phyloP scores from a whole-genome alignment of 2,113 vertebrate species.

The Gobius niger region DNA sequence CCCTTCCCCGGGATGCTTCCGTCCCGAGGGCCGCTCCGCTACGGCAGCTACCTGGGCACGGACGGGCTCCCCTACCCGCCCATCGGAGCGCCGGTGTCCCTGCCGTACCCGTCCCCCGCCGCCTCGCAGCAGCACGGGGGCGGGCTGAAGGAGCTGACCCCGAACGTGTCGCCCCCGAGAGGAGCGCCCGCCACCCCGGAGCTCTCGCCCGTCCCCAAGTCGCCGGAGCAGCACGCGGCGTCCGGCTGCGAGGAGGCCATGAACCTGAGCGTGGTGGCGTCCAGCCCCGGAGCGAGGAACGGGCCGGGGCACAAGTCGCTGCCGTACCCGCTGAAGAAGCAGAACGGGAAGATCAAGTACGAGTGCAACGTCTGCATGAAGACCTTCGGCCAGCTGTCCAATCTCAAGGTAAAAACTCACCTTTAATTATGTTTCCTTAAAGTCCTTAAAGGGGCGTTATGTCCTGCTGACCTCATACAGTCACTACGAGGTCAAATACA shows the following conservation, averaged over 20 bases:
- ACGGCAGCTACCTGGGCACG: conserved; percentile 53
- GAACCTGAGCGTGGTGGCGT: conserved; percentile 61
- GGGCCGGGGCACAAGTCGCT: conserved; percentile 71
- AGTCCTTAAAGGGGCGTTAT: no score
- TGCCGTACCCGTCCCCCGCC: conserved; percentile 41
- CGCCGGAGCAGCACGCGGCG: conserved; percentile 28
- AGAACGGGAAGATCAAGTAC: conserved; percentile 85
- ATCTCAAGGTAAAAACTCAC: conserved; percentile 81
- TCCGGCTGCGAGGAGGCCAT: conserved; percentile 69
- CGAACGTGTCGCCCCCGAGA: conserved; percentile 64
- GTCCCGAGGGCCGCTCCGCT: conserved; percentile 52
- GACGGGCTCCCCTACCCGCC: conserved; percentile 60
- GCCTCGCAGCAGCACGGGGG: conserved; percentile 46
- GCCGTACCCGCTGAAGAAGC: conserved; percentile 82
- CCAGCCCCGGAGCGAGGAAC: background rate
- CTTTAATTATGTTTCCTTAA: background rate
- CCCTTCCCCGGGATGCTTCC: conserved; percentile 62
- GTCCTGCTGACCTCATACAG: no score
- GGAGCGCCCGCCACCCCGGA: conserved; percentile 64
- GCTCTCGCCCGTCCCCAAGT: conserved; percentile 61
- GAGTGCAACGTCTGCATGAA: conserved; percentile 85
- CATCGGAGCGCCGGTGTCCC: conserved; percentile 37
- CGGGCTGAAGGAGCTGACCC: conserved; percentile 65
- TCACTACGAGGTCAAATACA: no score
- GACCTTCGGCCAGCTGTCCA: conserved; percentile 89